Evolutionary conservation across 2,797 vertebrate genomes (phyloP), one percentile per base, ranked within the genome.

Genomic region (Coregonus ussuriensis): DNA sequence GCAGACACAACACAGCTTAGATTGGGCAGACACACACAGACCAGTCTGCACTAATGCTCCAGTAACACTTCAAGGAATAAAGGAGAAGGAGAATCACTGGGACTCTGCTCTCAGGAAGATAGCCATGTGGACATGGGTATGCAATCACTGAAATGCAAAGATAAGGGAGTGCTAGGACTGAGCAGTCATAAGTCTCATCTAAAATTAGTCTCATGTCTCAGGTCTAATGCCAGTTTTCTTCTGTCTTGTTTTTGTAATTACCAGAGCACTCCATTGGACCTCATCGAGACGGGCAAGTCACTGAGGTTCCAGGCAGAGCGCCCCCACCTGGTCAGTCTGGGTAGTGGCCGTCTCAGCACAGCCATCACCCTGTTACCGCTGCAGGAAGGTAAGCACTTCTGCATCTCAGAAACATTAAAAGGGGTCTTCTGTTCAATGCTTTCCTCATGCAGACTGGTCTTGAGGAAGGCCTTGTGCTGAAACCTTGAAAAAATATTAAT

Each of bases 261-360:
- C 74, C 85, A 99, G 98, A 95, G 90, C 84, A 96, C 96, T 47
- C 95, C 97, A 33, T 87, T 99, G 76, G 97, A 99, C 88, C 91
- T 99, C 81, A 96, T 98, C 0, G 96, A 99, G 88, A 97, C 93
- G 0, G 96, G 97, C 81, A 97, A 98, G 88, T 96, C 96, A 25
- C 89, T 99, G 79, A 98, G 97, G 84, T 95, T 99, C 81, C 97
- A 99, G 84, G 95, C 98, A 0, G 97, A 99, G 88, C 96, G 97
- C 85, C 98, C 98, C 0, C 98, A 99, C 83, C 92, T 99, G 89
- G 97, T 99, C 73, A 99, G 98, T 91, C 89, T 99, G 85, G 98
- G 98, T 89, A 98, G 98, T 3, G 98, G 98, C 37, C 95, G 98
- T 6, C 93, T 98, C 81, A 99, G 98, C 91, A 98, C 97, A 0